A percentile compares a stretch with the other conserved stretches of the same genome.
phyloP scores from a whole-genome alignment of 2,888 invertebrate genomes.

The Phorcus lineatus region DNA sequence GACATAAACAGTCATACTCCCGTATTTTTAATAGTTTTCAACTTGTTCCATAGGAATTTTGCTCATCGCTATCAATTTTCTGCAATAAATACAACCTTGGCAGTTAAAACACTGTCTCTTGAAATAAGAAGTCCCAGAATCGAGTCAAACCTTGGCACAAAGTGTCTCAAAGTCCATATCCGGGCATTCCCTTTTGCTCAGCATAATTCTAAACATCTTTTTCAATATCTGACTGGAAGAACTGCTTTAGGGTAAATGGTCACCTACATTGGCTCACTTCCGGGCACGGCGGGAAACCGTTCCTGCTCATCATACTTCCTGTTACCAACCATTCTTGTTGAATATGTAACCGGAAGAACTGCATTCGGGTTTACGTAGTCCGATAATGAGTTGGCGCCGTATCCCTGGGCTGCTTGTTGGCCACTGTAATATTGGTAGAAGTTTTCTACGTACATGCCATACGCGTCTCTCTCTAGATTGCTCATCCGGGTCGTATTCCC shows the following conservation, averaged over 20 bases:
- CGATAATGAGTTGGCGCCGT: conserved; percentile 31
- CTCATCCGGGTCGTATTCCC: neutral
- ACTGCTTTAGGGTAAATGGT: neutral
- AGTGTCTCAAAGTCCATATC: neutral
- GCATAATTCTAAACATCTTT: neutral
- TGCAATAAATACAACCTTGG: too few relatives aligned
- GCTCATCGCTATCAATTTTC: too few relatives aligned
- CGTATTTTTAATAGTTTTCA: too few relatives aligned
- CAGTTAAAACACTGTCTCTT: too few relatives aligned
- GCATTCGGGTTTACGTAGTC: conserved; percentile 52
- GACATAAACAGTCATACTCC: too few relatives aligned
- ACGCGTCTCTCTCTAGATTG: conserved; percentile 37
- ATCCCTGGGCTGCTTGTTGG: conserved; percentile 36
- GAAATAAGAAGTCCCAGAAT: too few relatives aligned
- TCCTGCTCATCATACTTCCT: conserved; percentile 24
- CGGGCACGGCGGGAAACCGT: neutral
- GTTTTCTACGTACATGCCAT: conserved; percentile 36
- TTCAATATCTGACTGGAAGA: neutral
- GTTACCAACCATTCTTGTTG: neutral
- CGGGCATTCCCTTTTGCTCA: neutral
- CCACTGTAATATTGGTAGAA: conserved; percentile 36
- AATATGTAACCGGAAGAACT: conserved; percentile 40
- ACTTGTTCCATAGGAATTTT: too few relatives aligned
- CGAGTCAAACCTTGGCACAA: too few relatives aligned
- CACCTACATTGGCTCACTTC: conserved; percentile 7